phyloP scores from a whole-genome alignment of 2,113 vertebrate species.

The Ptyas mucosa region DNA sequence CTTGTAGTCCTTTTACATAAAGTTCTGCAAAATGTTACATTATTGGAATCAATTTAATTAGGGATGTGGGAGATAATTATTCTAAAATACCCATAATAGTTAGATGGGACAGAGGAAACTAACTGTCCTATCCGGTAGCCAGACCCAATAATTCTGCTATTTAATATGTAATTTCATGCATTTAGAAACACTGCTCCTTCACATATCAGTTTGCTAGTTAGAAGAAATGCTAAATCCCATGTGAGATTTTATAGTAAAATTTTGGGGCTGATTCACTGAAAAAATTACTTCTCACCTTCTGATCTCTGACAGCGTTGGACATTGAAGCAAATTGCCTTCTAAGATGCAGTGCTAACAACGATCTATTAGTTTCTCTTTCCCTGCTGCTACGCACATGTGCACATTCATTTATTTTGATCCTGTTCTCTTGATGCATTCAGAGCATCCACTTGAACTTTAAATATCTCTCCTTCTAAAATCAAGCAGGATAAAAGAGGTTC shows the following conservation, averaged over 20 bases:
- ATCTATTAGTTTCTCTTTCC: slow-evolving; percentile 24
- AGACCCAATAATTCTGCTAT: not conserved
- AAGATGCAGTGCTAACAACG: not conserved
- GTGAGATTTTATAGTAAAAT: not conserved
- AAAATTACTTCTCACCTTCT: not conserved
- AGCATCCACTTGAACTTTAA: slow-evolving; percentile 46
- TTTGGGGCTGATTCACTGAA: not conserved
- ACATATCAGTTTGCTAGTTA: not conserved
- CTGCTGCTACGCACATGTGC: not conserved
- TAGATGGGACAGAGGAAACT: not conserved
- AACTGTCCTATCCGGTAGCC: not conserved
- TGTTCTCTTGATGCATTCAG: not conserved
- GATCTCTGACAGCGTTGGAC: not conserved
- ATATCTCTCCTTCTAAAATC: slow-evolving; percentile 32
- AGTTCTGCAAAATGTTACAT: not conserved
- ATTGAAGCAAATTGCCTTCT: not conserved
- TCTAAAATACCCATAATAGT: not conserved
- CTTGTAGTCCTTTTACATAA: not conserved
- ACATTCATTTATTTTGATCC: not conserved
- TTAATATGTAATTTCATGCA: not conserved
- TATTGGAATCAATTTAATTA: slow-evolving; percentile 1
- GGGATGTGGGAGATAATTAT: not conserved
- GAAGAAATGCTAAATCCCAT: not conserved
- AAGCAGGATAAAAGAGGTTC: not conserved
- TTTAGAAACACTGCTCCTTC: not conserved